Conservation (phyloP, 2,888 invertebrate genomes). For the Ephialtes manifestator region DNA sequence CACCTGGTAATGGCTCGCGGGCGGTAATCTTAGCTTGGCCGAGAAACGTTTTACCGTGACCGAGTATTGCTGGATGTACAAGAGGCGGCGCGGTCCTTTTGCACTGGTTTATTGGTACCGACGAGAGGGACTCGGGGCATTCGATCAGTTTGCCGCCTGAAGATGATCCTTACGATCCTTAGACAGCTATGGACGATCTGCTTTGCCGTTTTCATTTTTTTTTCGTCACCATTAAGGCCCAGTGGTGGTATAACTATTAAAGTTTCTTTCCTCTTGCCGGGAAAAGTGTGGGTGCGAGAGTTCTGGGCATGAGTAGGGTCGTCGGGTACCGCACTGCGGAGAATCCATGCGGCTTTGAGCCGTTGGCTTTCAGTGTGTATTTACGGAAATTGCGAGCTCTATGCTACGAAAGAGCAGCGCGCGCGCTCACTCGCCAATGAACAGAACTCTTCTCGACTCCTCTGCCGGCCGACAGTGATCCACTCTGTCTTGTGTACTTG, state of each 20-base stretch:
- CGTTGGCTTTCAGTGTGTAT: constrained; percentile 82
- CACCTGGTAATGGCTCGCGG: constrained; percentile 7
- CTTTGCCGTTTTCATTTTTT: constrained; percentile 65
- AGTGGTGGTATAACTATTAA: constrained; percentile 69
- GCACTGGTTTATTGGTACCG: constrained; percentile 24
- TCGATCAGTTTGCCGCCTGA: constrained; percentile 9
- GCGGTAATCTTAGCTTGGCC: constrained; percentile 68
- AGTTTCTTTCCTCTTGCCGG: constrained; percentile 60
- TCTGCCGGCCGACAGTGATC: constrained; percentile 82
- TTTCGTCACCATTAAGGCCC: constrained; percentile 52
- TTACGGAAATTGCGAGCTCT: constrained; percentile 84
- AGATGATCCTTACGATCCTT: constrained; percentile 44
- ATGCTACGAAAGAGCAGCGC: constrained; percentile 65
- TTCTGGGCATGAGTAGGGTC: constrained; percentile 3
- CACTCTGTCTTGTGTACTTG: constrained; percentile 68
- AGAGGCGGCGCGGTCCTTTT: constrained; percentile 67
- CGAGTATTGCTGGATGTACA: constrained; percentile 50
- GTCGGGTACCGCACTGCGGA: neutral
- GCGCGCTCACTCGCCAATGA: neutral
- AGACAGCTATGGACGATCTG: constrained; percentile 44
- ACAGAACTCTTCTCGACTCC: constrained; percentile 33
- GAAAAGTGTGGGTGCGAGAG: constrained; percentile 63
- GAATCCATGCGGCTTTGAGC: constrained; percentile 45
- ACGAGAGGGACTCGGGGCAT: neutral
- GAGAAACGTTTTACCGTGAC: constrained; percentile 76